Conservation (phyloP, 2,888 invertebrate species). For the Pammene fasciana region DNA sequence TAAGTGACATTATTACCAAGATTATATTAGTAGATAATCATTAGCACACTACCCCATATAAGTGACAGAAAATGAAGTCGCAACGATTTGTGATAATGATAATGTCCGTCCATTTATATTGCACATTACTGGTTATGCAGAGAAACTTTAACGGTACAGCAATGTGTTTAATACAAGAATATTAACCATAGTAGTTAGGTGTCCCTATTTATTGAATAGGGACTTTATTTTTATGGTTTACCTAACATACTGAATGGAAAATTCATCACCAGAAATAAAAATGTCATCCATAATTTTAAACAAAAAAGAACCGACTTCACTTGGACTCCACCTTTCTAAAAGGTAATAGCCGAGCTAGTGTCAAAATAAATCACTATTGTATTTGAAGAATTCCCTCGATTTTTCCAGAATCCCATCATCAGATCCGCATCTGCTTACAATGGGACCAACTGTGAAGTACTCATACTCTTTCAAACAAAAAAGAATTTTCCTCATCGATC, state of each 20-base stretch:
- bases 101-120: slow-evolving; percentile 12
- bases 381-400: no score
- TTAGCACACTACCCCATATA: slow-evolving; percentile 7
- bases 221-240: neutral
- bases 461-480: no score
- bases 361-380: no score
- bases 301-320: no score
- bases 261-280: neutral
- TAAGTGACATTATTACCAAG: neutral
- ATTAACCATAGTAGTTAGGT: neutral
- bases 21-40: neutral
- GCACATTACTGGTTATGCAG: slow-evolving; percentile 4
- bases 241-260: neutral
- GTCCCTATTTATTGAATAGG: neutral
- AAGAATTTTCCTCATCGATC: no score
- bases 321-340: no score
- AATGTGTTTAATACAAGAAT: neutral
- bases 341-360: no score
- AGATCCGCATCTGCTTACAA: no score
- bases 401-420: no score
- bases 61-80: neutral
- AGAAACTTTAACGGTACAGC: slow-evolving; percentile 1
- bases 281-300: no score
- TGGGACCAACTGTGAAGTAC: no score
- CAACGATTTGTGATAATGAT: slow-evolving; percentile 11